These are phyloP conservation scores for Tachina lurida DNA, from an alignment of 2,888 invertebrate genomes.

Conservation along the genomic window DNA sequence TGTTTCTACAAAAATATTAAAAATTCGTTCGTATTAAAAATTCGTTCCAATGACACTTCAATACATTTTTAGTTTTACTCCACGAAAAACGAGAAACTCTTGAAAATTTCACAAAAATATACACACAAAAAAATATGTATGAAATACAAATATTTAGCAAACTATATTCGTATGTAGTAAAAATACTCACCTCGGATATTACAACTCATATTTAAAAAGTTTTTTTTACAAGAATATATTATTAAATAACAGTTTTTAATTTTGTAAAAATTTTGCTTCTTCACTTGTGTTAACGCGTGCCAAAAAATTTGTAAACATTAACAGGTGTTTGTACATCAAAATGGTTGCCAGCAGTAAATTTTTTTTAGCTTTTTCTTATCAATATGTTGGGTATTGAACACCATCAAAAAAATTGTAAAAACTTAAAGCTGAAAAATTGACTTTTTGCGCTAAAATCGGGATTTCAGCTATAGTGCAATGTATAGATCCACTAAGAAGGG, in stretches of 20 bases:
- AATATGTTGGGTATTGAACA: neutral
- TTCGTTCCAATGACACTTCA: no score
- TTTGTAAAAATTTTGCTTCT: constrained; percentile 26
- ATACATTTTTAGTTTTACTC: no score
- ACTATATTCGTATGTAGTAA: neutral
- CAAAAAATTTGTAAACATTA: constrained; percentile 41
- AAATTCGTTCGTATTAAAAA: no score
- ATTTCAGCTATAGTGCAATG: no score
- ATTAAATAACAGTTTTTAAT: neutral
- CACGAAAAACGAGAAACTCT: no score
- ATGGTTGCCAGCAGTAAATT: constrained; percentile 25
- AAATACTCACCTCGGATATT: neutral
- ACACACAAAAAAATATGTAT: neutral
- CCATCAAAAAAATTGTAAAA: neutral
- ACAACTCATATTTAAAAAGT: neutral
- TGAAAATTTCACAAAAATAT: neutral
- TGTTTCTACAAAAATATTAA: no score
- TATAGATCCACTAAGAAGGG: no score
- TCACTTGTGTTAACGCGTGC: constrained; percentile 37
- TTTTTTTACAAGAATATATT: neutral
- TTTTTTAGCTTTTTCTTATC: constrained; percentile 7
- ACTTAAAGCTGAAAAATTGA: no score
- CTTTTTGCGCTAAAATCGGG: no score
- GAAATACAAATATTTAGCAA: neutral
- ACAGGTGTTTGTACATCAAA: constrained; percentile 25